Base-by-base conservation (phyloP, 2,888 invertebrate species). In the Oscheius sp. region DNA sequence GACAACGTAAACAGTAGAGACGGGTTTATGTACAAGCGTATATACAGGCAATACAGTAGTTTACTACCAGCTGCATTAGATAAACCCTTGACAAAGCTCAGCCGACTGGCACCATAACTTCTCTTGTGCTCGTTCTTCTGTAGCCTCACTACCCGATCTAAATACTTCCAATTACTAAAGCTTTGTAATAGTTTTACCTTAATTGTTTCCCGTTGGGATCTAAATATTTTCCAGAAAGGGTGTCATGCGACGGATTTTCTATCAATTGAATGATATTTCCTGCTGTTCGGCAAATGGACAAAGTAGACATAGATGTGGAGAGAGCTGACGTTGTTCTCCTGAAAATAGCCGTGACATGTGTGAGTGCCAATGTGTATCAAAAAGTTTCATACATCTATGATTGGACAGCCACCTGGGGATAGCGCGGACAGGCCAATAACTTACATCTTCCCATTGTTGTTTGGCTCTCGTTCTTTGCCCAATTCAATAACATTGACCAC, bases 151-250 rank as follows among this genome's bases (percentile, higher is more conserved):
- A 21, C 81, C 80, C 18, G 83, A 80, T 76, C 83, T 83, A 70
- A n/a, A 59, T 77, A 49, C 12, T 64, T 61, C 21, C 9, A 41
- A 13, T 46, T 3, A 35, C 5, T 6, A 35, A 6, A 35, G 9
- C 35, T 35, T 35, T 35, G 9, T 6, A 35, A 35, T 35, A 35
- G 3, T 9, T 63, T n/a, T 49, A 81, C 76, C 84, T 78, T 72
- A 87, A 76, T 73, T 87, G 85, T 70, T 86, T 85, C 53, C 86
- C 86, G 71, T 76, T 81, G 1, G 84, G 81, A 69, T 87, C 86
- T 73, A 82, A 79, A 74, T 87, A 87, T 69, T 87, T 87, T 58
- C 87, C 87, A 61, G 83, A 84, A 49, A 85, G 76, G 49, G 76
- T 79, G 46, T 81, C 77, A 13, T 80, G 61, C 29, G 76, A 72